Percentiles rank a stretch among this genome's conserved stretches.
These are phyloP conservation scores for Fulmarus glacialis DNA, from an alignment of 2,113 vertebrate genomes.

Conservation along the genomic window DNA sequence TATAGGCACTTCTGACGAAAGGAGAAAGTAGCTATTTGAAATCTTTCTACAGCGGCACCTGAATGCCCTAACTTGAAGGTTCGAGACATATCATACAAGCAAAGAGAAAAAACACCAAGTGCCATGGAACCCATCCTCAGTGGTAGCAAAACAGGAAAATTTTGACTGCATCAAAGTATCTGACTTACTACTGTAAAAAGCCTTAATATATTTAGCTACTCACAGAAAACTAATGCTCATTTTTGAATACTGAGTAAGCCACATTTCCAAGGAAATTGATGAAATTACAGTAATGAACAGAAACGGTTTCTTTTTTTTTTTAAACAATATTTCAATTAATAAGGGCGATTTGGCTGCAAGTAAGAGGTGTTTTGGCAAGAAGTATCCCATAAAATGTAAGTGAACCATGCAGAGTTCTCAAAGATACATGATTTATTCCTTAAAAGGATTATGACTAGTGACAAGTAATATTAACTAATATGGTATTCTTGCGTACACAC, in stretches of 20 bases:
- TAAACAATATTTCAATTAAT: background rate
- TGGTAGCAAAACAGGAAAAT: background rate
- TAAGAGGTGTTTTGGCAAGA: background rate
- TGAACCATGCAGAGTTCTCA: background rate
- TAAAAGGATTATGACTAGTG: background rate
- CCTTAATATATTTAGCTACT: background rate
- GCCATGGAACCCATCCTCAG: background rate
- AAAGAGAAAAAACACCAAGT: background rate
- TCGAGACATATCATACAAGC: background rate
- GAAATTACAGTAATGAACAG: background rate
- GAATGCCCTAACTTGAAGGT: background rate
- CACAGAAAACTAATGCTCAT: background rate
- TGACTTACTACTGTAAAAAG: background rate
- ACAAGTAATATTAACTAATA: background rate
- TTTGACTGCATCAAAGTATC: background rate
- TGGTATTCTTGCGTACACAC: background rate
- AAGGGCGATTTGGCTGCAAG: background rate
- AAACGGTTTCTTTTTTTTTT: background rate
- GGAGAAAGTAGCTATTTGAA: background rate
- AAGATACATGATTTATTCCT: background rate
- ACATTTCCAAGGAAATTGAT: background rate
- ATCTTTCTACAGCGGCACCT: background rate
- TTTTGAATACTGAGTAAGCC: background rate
- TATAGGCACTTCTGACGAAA: background rate
- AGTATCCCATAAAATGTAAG: background rate